Conservation (phyloP, 2,113 vertebrate genomes). For the Albula goreensis region DNA sequence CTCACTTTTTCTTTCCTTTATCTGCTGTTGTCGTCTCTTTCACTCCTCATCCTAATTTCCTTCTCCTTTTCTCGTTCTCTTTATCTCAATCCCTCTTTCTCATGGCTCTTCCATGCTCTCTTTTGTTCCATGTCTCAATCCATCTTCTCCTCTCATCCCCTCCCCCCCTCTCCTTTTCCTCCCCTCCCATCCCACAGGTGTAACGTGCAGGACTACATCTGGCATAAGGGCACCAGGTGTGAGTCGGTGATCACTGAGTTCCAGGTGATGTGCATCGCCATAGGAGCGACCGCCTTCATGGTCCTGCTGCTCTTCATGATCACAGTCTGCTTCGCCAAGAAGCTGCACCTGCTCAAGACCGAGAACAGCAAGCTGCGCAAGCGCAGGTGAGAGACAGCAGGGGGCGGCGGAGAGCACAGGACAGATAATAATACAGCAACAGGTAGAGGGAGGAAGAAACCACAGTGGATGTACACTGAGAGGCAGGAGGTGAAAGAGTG, state of each 20-base stretch:
- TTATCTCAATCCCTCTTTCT: conserved; percentile 28
- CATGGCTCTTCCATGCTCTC: conserved; percentile 28
- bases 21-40: neutral
- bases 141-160: conserved; percentile 46
- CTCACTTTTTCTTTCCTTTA: conserved; percentile 23
- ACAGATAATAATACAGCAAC: no score
- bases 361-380: conserved; percentile 95
- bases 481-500: neutral
- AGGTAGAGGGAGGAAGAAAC: neutral
- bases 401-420: neutral
- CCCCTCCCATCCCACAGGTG: conserved; percentile 70
- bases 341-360: conserved; percentile 93
- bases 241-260: conserved; percentile 96
- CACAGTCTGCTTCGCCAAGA: conserved; percentile 97
- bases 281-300: conserved; percentile 86
- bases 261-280: conserved; percentile 95
- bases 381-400: conserved; percentile 81
- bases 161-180: conserved; percentile 21
- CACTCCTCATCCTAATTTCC: no score
- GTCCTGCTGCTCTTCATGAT: conserved; percentile 97
- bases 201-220: conserved; percentile 96
- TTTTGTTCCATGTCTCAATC: conserved; percentile 39
- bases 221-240: conserved; percentile 94
- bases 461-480: neutral
- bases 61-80: neutral